Evolutionary conservation across 2,888 invertebrate species (phyloP).

Genomic region (Drosophila trichaetosa): DNA sequence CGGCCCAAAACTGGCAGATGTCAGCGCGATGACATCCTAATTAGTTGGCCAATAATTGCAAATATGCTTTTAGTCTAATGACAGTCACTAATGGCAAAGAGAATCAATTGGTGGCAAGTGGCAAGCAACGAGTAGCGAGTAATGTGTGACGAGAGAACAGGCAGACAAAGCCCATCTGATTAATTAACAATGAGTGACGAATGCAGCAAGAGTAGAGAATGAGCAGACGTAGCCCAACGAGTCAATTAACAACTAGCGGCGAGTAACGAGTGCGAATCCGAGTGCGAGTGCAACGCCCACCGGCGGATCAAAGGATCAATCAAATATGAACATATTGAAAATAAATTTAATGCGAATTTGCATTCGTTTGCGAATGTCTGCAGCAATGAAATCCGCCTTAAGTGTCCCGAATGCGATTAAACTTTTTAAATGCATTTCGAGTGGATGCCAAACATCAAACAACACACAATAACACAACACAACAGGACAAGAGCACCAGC

Average conservation of each 20-base stretch:
- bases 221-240: neutral
- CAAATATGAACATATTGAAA: slow-evolving; percentile 15
- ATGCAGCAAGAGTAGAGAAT: too few relatives aligned
- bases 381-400: slow-evolving; percentile 18
- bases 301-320: slow-evolving; percentile 62
- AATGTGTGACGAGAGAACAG: neutral
- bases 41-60: slow-evolving; percentile 56
- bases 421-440: slow-evolving; percentile 72
- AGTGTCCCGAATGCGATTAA: slow-evolving; percentile 39
- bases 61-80: slow-evolving; percentile 74
- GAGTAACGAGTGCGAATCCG: neutral
- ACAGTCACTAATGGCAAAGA: slow-evolving; percentile 24
- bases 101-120: neutral
- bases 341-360: slow-evolving; percentile 46
- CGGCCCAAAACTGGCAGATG: slow-evolving; percentile 50
- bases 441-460: slow-evolving; percentile 75
- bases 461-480: slow-evolving; percentile 32
- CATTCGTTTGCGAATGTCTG: slow-evolving; percentile 11
- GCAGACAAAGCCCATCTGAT: neutral
- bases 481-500: slow-evolving; percentile 11
- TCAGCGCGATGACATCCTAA: slow-evolving; percentile 36
- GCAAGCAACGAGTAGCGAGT: neutral
- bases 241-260: slow-evolving; percentile 2
- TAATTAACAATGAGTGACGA: neutral
- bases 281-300: slow-evolving; percentile 11